Conservation (phyloP, 2,797 vertebrate genomes). For the Hoplostethus mediterraneus region DNA sequence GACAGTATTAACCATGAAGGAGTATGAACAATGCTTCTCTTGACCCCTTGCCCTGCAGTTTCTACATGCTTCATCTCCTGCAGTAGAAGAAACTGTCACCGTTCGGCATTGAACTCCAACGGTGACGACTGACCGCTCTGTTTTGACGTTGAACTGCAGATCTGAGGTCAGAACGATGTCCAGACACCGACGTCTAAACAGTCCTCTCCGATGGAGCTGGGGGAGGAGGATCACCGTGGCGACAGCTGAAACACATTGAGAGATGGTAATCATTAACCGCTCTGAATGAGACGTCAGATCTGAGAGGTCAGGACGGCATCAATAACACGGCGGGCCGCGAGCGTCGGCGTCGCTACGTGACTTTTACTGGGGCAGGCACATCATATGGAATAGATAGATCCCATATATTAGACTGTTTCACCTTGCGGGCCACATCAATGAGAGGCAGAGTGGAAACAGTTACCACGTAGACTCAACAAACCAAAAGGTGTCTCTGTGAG, state of each 20-base stretch:
- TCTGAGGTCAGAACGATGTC: conserved; percentile 47
- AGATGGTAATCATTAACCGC: conserved; percentile 77
- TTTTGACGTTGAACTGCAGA: conserved; percentile 19
- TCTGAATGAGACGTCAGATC: conserved; percentile 73
- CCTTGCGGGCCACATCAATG: conserved; percentile 60
- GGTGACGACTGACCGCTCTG: conserved; percentile 27
- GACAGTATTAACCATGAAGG: conserved; percentile 9
- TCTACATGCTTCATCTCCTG: background rate
- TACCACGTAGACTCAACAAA: conserved; percentile 68
- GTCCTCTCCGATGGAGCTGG: conserved; percentile 11
- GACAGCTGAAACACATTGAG: conserved; percentile 65
- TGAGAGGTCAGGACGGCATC: conserved; percentile 66
- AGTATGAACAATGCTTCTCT: background rate
- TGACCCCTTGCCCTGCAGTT: background rate
- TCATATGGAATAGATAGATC: conserved; percentile 80
- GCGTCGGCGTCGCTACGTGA: conserved; percentile 59
- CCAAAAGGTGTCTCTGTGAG: conserved; percentile 52
- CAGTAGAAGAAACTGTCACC: background rate
- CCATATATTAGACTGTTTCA: conserved; percentile 71
- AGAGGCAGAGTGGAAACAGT: conserved; percentile 62
- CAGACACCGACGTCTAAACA: conserved; percentile 36
- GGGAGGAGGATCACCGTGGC: conserved; percentile 41
- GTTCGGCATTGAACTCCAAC: background rate
- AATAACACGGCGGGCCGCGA: conserved; percentile 53
- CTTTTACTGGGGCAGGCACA: conserved; percentile 71